Evolutionary conservation across 2,888 invertebrate species (phyloP), one percentile per base, ranked within the genome.

Genomic region (Tortricodes alternella): DNA sequence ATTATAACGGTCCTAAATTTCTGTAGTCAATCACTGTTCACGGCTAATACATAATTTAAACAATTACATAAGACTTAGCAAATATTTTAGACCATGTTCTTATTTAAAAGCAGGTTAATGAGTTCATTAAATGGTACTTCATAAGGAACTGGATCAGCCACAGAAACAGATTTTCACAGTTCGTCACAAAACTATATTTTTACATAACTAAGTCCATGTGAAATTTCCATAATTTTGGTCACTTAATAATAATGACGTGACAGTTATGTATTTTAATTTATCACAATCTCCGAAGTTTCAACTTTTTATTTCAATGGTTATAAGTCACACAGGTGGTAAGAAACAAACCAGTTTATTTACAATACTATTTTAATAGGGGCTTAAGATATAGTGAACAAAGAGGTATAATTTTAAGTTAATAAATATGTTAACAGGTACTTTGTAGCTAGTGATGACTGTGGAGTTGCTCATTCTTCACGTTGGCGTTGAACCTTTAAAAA

Each of bases 401-500:
- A 53, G 39, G 46, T 48, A 53, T n/a, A n/a, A n/a, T n/a, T 19
- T 53, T 41, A 13, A 46, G n/a, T 2, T 39, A 43, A 43, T 46
- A 48, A 53, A 34, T 16, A 11, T 39, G 13, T 34, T 39, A 43
- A 43, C 49, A 58, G 44, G 43, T 43, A 35, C 44, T 11, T 39
- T 11, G 7, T 13, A 21, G 7, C 44, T 24, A 41, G 15, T 46
- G 52, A 15, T 60, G 59, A 38, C 51, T 66, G 35, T 70, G 49
- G 23, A 66, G 62, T 53, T 71, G 65, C 46, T 69, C 66, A 29
- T 66, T 60, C 53, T 82, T 85, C 3, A 92, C 91, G n/a, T 89
- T 78, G 1, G 92, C 92, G 62, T 88, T 91, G 71, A 92, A 92
- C 49, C 92, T 92, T 66, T n/a, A 59, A 71, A 52, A 37, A 56